A percentile compares a stretch with the other conserved stretches of the same genome.
Conservation (phyloP, 1,140 invertebrate genomes). For the Dysdera silvatica region DNA sequence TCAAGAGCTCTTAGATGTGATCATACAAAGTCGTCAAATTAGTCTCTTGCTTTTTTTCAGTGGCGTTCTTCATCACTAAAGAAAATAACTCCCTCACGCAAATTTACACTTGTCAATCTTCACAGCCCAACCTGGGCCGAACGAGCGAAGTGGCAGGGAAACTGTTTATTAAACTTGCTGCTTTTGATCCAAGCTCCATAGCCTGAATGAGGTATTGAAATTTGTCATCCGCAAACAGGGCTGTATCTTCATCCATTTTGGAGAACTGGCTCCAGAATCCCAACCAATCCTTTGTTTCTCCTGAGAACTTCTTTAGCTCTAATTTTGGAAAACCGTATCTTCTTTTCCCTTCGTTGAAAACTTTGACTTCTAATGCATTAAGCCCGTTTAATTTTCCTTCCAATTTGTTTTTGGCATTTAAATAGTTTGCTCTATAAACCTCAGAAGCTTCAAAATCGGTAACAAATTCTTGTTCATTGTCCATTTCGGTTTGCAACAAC, state of each 20-base stretch:
- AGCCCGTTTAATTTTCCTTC: too few relatives aligned
- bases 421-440: too few relatives aligned
- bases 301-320: not conserved
- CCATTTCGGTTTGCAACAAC: too few relatives aligned
- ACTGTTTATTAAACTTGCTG: not conserved
- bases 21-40: not conserved
- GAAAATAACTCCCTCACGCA: too few relatives aligned
- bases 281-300: not conserved
- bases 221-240: not conserved
- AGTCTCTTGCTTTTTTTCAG: not conserved
- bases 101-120: too few relatives aligned
- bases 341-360: not conserved
- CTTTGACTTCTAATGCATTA: too few relatives aligned
- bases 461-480: too few relatives aligned
- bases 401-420: too few relatives aligned
- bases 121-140: too few relatives aligned
- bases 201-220: slow-evolving; percentile 5
- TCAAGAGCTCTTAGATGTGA: not conserved
- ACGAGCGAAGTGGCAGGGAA: slow-evolving; percentile 1
- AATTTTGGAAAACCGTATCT: not conserved
- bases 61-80: too few relatives aligned
- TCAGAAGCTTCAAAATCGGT: too few relatives aligned
- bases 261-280: not conserved
- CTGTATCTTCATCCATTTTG: not conserved
- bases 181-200: not conserved